Conservation (phyloP, 2,888 invertebrate genomes). For the Drosophila sordidula region DNA sequence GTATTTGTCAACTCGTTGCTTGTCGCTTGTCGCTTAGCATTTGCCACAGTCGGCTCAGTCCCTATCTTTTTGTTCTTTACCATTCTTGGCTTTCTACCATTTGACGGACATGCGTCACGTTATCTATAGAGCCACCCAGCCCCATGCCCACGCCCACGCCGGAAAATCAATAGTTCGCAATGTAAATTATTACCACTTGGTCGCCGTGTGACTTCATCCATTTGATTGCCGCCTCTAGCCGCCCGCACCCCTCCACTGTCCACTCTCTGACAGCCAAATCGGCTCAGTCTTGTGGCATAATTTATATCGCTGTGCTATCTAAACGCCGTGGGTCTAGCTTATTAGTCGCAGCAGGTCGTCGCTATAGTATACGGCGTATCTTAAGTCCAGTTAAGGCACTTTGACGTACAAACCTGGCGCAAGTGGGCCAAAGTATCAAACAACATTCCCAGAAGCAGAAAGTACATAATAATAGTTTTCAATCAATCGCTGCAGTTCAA, state of each 20-base stretch:
- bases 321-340: conserved; percentile 26
- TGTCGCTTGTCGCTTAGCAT: conserved; percentile 45
- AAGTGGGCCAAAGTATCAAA: conserved; percentile 9
- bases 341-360: conserved; percentile 50
- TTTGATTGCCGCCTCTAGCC: conserved; percentile 45
- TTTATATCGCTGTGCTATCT: conserved; percentile 62
- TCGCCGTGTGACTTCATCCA: conserved; percentile 70
- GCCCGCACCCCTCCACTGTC: not conserved
- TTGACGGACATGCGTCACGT: conserved; percentile 80
- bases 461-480: conserved; percentile 8
- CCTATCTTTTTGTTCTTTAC: conserved; percentile 39
- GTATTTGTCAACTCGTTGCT: conserved; percentile 77
- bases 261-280: conserved; percentile 39
- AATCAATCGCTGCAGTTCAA: conserved; percentile 4
- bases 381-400: conserved; percentile 46
- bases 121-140: conserved; percentile 35
- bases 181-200: conserved; percentile 72
- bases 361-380: conserved; percentile 38
- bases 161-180: conserved; percentile 72
- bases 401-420: conserved; percentile 7
- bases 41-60: conserved; percentile 24
- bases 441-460: conserved; percentile 1
- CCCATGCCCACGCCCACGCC: conserved; percentile 17
- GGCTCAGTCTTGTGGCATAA: conserved; percentile 52
- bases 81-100: conserved; percentile 33